phyloP scores from a whole-genome alignment of 64 coral and sea anemone species.

The Hydrozoanthus tunicans region DNA sequence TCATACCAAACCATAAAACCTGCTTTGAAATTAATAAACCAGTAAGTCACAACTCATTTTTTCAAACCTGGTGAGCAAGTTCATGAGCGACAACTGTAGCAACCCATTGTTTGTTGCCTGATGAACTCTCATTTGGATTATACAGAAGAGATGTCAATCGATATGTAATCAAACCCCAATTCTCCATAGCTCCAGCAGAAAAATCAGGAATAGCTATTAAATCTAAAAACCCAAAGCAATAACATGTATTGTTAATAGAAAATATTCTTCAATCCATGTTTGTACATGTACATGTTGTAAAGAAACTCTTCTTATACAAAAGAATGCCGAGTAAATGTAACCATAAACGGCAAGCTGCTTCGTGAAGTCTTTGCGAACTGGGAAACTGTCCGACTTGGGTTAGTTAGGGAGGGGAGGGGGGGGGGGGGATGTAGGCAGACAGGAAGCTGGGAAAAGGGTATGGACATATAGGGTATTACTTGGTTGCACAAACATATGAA shows the following conservation, averaged over 20 bases:
- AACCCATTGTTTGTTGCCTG: slow-evolving; percentile 84
- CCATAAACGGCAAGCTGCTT: too few relatives aligned
- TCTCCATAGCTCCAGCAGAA: slow-evolving; percentile 94
- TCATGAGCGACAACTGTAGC: slow-evolving; percentile 88
- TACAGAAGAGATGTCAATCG: slow-evolving; percentile 85
- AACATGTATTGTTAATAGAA: neutral
- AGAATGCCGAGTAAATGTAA: too few relatives aligned
- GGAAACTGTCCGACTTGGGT: too few relatives aligned
- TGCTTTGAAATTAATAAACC: neutral
- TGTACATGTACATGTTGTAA: too few relatives aligned
- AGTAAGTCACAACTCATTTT: neutral
- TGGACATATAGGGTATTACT: too few relatives aligned
- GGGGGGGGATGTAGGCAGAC: too few relatives aligned
- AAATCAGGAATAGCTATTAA: slow-evolving; percentile 95
- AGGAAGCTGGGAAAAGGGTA: too few relatives aligned
- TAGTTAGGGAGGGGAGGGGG: too few relatives aligned
- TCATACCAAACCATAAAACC: neutral
- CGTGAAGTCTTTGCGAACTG: too few relatives aligned
- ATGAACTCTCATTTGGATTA: slow-evolving; percentile 77
- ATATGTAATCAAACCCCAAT: slow-evolving; percentile 96
- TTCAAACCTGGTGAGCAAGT: slow-evolving; percentile 92
- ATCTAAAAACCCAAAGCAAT: slow-evolving; percentile 62
- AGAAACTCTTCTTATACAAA: too few relatives aligned
- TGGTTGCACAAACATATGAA: too few relatives aligned
- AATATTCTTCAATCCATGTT: too few relatives aligned